phyloP scores from a whole-genome alignment of 2,888 invertebrate genomes.

The Zygogramma bicolorata region DNA sequence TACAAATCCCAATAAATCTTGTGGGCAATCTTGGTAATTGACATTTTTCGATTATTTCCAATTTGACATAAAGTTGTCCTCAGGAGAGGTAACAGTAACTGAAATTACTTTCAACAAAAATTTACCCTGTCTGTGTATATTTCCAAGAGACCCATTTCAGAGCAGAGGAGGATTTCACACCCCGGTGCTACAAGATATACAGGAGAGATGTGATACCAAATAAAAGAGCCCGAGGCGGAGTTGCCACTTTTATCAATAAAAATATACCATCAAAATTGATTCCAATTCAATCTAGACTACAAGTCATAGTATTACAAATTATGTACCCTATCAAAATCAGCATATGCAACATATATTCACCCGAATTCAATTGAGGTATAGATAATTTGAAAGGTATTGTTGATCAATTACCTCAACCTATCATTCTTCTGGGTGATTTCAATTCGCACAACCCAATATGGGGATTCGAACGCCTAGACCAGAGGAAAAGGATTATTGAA shows the following conservation, averaged over 20 bases:
- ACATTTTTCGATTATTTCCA: no score
- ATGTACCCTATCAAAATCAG: conserved; percentile 3
- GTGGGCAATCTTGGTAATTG: no score
- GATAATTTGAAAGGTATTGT: conserved; percentile 6
- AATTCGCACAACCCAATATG: conserved; percentile 14
- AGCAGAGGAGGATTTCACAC: background rate
- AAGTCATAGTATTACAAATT: background rate
- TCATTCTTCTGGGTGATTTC: conserved; percentile 14
- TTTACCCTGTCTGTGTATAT: background rate
- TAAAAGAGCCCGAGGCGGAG: background rate
- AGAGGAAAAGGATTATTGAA: conserved; percentile 1
- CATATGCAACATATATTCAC: conserved; percentile 15
- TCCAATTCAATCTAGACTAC: conserved; percentile 11
- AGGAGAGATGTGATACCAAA: conserved; percentile 1
- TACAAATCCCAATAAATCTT: no score
- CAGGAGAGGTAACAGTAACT: no score
- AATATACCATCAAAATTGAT: conserved; percentile 3
- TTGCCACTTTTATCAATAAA: background rate
- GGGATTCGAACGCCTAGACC: conserved; percentile 2
- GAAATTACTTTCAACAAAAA: conserved; percentile 6
- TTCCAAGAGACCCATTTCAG: conserved; percentile 7
- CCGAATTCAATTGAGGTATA: background rate
- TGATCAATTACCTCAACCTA: conserved; percentile 13
- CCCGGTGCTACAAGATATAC: background rate
- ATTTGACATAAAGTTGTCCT: no score